Conservation (phyloP, 2,888 invertebrate species). For the Phorcus lineatus region DNA sequence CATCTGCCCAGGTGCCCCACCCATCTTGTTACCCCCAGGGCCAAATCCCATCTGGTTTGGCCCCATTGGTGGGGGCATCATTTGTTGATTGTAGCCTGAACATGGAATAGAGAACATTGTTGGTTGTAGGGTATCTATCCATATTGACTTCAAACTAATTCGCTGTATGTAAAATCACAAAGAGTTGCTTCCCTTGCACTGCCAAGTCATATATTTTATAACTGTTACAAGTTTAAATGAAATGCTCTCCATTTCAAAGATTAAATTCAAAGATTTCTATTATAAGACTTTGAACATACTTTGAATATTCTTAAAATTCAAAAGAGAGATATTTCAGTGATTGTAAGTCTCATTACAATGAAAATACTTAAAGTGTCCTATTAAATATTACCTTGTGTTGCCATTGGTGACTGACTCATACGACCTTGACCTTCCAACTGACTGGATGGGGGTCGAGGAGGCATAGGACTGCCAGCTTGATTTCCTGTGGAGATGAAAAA, state of each 20-base stretch:
- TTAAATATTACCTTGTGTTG: slow-evolving; percentile 77
- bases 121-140: too few species aligned
- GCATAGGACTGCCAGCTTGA: slow-evolving; percentile 84
- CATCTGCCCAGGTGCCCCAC: slow-evolving; percentile 51
- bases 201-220: too few species aligned
- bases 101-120: background rate
- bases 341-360: too few species aligned
- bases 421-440: slow-evolving; percentile 83
- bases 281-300: too few species aligned
- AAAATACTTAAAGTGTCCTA: too few species aligned
- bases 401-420: slow-evolving; percentile 83
- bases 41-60: slow-evolving; percentile 72
- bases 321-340: too few species aligned
- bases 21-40: slow-evolving; percentile 67
- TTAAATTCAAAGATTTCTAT: too few species aligned
- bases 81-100: slow-evolving; percentile 79
- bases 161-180: too few species aligned
- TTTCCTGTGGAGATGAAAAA: slow-evolving; percentile 45
- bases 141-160: too few species aligned
- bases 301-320: too few species aligned
- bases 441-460: slow-evolving; percentile 93
- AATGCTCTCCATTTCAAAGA: too few species aligned
- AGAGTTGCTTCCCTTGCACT: background rate
- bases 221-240: too few species aligned
- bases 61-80: slow-evolving; percentile 80